Percentiles rank a stretch among this genome's conserved stretches.
Evolutionary conservation across 2,888 invertebrate species (phyloP).

Genomic region (Drosophila suboccidentalis): DNA sequence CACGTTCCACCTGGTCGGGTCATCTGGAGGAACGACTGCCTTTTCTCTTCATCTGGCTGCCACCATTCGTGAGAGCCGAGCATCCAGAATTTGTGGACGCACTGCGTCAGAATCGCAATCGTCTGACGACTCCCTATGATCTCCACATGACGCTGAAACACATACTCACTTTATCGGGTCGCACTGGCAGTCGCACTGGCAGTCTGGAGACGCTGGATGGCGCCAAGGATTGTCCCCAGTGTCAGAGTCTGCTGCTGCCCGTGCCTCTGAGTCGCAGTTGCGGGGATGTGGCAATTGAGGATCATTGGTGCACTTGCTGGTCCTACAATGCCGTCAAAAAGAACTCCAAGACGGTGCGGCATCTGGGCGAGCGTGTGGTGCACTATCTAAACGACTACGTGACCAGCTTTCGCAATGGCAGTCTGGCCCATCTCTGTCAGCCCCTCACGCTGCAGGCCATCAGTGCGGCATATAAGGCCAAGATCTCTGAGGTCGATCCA

Average conservation of each 20-base stretch:
- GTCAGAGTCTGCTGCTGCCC: slow-evolving; percentile 88
- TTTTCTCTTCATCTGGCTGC: slow-evolving; percentile 90
- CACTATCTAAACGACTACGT: slow-evolving; percentile 82
- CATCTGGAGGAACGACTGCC: slow-evolving; percentile 93
- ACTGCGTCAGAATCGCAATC: slow-evolving; percentile 88
- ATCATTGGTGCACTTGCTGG: slow-evolving; percentile 93
- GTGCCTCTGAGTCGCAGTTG: slow-evolving; percentile 89
- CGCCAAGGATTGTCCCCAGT: slow-evolving; percentile 87
- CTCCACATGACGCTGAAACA: slow-evolving; percentile 90
- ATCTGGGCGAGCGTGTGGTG: slow-evolving; percentile 86
- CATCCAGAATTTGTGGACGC: slow-evolving; percentile 87
- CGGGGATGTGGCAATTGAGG: slow-evolving; percentile 88
- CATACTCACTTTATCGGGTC: slow-evolving; percentile 87
- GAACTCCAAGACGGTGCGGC: slow-evolving; percentile 86
- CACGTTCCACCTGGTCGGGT: slow-evolving; percentile 89
- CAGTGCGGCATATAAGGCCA: slow-evolving; percentile 86
- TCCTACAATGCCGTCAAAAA: slow-evolving; percentile 86
- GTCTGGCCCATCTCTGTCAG: slow-evolving; percentile 86
- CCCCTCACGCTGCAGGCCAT: slow-evolving; percentile 87
- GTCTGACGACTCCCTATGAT: slow-evolving; percentile 91
- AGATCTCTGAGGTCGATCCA: slow-evolving; percentile 40
- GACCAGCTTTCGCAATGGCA: slow-evolving; percentile 77
- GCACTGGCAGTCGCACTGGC: slow-evolving; percentile 83
- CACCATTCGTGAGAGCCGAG: slow-evolving; percentile 87
- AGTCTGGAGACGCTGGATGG: slow-evolving; percentile 55